Percentiles rank a stretch among this genome's conserved stretches.
These are phyloP conservation scores for Drosophila gaucha DNA, from an alignment of 2,888 invertebrate genomes.

Conservation along the genomic window DNA sequence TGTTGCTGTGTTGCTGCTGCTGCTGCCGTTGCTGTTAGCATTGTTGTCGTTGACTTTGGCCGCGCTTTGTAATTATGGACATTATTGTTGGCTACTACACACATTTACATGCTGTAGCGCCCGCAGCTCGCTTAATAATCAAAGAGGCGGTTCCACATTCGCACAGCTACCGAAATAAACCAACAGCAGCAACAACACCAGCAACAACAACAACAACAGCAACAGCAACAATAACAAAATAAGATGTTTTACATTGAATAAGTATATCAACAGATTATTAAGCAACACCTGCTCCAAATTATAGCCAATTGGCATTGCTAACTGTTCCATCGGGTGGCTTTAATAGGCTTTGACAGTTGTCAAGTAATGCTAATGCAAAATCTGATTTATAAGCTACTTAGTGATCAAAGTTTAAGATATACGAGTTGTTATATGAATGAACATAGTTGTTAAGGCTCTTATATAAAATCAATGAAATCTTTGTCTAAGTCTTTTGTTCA, in stretches of 20 bases:
- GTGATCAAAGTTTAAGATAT: slow-evolving; percentile 9
- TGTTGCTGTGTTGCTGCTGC: slow-evolving; percentile 27
- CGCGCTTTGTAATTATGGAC: slow-evolving; percentile 66
- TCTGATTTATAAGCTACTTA: slow-evolving; percentile 23
- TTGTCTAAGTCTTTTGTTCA: not conserved
- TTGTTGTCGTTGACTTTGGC: slow-evolving; percentile 74
- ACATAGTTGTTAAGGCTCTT: not conserved
- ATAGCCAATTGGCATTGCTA: slow-evolving; percentile 38
- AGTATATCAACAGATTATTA: slow-evolving; percentile 26
- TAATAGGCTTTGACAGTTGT: slow-evolving; percentile 17
- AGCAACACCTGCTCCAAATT: slow-evolving; percentile 44
- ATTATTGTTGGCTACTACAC: slow-evolving; percentile 59
- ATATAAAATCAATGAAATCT: not conserved
- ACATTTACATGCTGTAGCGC: slow-evolving; percentile 68
- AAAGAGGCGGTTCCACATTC: slow-evolving; percentile 62
- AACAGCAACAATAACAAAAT: slow-evolving; percentile 28
- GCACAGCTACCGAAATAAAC: slow-evolving; percentile 65
- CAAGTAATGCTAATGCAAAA: not conserved
- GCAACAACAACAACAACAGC: slow-evolving; percentile 18
- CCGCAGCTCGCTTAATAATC: slow-evolving; percentile 59
- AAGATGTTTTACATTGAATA: slow-evolving; percentile 38
- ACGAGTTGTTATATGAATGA: not conserved
- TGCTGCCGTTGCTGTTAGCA: slow-evolving; percentile 56
- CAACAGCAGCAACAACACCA: slow-evolving; percentile 13
- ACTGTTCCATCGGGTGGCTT: slow-evolving; percentile 43